These are phyloP conservation scores for Eurosta solidaginis DNA, from an alignment of 1,140 invertebrate genomes.

Conservation along the genomic window DNA sequence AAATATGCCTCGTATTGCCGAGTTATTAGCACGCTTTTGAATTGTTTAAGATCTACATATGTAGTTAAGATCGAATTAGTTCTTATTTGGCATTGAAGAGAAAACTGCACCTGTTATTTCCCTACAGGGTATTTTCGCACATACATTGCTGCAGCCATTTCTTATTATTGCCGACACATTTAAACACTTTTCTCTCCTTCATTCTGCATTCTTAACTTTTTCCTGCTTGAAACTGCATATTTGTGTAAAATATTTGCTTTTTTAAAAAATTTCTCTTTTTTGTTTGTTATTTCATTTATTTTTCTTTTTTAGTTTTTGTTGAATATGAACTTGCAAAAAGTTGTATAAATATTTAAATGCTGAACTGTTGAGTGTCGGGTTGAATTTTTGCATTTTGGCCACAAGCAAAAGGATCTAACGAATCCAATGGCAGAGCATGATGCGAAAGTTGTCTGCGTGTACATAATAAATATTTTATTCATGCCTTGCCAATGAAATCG, in stretches of 20 bases:
- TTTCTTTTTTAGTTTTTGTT: neutral
- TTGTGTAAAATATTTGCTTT: slow-evolving; percentile 3
- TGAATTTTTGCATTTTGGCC: neutral
- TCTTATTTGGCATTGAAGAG: too few species aligned
- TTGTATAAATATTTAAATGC: slow-evolving; percentile 22
- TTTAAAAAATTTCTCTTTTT: neutral
- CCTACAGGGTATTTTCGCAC: too few species aligned
- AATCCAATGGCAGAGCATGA: neutral
- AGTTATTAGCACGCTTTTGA: too few species aligned
- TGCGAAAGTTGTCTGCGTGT: slow-evolving; percentile 11
- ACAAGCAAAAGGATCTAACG: neutral
- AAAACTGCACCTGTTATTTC: too few species aligned
- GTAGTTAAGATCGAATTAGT: too few species aligned
- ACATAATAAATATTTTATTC: slow-evolving; percentile 25
- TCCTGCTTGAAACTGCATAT: neutral
- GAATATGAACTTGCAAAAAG: neutral
- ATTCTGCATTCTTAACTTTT: slow-evolving; percentile 12
- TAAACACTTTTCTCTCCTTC: neutral
- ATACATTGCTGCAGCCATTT: too few species aligned
- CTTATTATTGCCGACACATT: neutral
- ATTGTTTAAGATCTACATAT: too few species aligned
- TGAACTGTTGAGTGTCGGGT: neutral
- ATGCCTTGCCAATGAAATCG: slow-evolving; percentile 28
- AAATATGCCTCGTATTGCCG: too few species aligned
- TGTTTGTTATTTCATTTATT: neutral